Conservation (phyloP, 1,140 invertebrate genomes). For the Pachypsylla venusta region DNA sequence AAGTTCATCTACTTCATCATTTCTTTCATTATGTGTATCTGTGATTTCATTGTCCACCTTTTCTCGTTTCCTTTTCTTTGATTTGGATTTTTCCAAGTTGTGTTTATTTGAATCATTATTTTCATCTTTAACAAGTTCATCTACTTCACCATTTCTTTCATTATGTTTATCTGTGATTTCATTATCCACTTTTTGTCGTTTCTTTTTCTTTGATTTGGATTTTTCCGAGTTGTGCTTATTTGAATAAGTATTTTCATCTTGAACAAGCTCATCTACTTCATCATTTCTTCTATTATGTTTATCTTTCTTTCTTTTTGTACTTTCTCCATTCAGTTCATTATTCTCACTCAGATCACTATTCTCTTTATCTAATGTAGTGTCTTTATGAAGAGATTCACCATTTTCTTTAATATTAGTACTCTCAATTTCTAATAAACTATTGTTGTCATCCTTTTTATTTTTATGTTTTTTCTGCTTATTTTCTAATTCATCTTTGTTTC, state of each 20-base stretch:
- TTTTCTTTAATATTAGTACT: not conserved
- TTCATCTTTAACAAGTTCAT: not conserved
- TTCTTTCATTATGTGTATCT: not conserved
- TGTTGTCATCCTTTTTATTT: not conserved
- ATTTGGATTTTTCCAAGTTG: not conserved
- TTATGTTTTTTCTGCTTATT: not conserved
- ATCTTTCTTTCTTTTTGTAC: not conserved
- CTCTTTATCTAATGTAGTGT: no score
- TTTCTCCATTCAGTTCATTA: not conserved
- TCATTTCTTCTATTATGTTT: not conserved
- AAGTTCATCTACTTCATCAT: not conserved
- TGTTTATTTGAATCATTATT: not conserved
- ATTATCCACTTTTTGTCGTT: not conserved
- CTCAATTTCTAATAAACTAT: not conserved
- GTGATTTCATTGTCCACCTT: not conserved
- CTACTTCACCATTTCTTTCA: not conserved
- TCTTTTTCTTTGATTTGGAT: not conserved
- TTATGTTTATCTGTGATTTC: not conserved
- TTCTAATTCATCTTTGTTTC: not conserved
- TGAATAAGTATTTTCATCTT: not conserved
- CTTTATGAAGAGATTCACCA: not conserved
- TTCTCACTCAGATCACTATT: not conserved
- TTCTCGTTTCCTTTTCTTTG: constrained; percentile 6
- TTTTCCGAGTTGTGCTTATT: not conserved
- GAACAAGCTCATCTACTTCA: not conserved